Conservation (phyloP, 1,140 invertebrate species). For the Anastatus disparis region DNA sequence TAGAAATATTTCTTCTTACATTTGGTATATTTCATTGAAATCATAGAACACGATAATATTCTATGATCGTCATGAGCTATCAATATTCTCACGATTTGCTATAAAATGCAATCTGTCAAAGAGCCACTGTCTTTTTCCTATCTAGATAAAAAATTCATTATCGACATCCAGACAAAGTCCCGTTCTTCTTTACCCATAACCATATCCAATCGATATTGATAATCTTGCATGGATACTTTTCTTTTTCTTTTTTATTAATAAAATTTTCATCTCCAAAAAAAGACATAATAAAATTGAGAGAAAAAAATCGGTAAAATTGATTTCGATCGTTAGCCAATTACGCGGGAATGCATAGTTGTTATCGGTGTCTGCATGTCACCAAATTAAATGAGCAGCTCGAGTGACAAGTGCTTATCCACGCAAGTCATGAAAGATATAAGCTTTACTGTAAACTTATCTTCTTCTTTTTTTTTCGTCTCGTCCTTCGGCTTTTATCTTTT, state of each 20-base stretch:
- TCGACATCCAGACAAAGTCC: not conserved
- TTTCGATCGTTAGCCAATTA: constrained; percentile 40
- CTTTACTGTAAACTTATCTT: not conserved
- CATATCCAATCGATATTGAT: constrained; percentile 8
- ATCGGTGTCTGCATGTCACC: constrained; percentile 23
- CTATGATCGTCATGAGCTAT: not conserved
- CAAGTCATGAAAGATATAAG: constrained; percentile 11
- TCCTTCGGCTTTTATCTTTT: constrained; percentile 36
- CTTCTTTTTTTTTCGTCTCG: not conserved
- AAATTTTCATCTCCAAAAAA: not conserved
- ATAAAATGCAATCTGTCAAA: not conserved
- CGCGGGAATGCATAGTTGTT: constrained; percentile 21
- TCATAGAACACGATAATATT: too few relatives aligned
- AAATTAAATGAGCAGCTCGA: constrained; percentile 35
- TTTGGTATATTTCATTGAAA: too few relatives aligned
- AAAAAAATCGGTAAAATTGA: constrained; percentile 20
- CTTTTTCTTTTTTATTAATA: too few relatives aligned
- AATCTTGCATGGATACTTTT: not conserved
- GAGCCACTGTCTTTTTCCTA: not conserved
- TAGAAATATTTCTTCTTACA: too few relatives aligned
- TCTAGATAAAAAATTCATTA: not conserved
- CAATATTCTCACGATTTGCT: constrained; percentile 13
- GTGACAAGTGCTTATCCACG: constrained; percentile 24
- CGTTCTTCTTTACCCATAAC: not conserved
- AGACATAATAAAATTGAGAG: not conserved